Evolutionary conservation across 2,888 invertebrate species (phyloP).

Genomic region (Drosophila fulvimacula): DNA sequence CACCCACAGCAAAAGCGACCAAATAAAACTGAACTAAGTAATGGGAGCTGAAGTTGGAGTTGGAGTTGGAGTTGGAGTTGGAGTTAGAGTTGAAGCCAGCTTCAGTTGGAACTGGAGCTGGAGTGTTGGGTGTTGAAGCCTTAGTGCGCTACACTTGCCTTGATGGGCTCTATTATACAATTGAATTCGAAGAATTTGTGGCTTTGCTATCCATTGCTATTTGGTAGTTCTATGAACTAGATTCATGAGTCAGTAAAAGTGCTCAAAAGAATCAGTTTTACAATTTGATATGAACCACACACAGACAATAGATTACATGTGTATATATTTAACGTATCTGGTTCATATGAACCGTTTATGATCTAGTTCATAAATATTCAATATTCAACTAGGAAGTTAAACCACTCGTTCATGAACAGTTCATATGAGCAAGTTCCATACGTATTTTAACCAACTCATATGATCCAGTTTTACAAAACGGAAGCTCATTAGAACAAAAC

Average conservation of each 20-base stretch:
- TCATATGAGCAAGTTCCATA: neutral
- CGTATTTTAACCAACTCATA: neutral
- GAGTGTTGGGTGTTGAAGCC: neutral
- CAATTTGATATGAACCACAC: neutral
- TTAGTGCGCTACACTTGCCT: constrained; percentile 3
- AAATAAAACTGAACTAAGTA: constrained; percentile 13
- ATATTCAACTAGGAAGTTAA: too few species aligned
- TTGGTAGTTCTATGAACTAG: constrained; percentile 11
- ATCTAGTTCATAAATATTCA: too few species aligned
- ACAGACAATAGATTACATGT: neutral
- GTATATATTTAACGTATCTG: too few species aligned
- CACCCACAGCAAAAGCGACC: constrained; percentile 10
- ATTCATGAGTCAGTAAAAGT: neutral
- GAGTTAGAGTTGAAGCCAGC: neutral
- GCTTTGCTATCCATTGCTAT: too few species aligned
- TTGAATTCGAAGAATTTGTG: neutral
- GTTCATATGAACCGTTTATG: too few species aligned
- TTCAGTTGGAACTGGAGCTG: neutral
- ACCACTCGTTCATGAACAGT: too few species aligned
- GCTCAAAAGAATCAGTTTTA: neutral
- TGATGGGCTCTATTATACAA: neutral
- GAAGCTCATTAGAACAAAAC: too few species aligned
- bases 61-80: neutral
- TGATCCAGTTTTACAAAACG: neutral
- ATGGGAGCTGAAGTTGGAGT: neutral